Conservation (phyloP, 2,113 vertebrate genomes). For the Periophthalmodon schlosseri region DNA sequence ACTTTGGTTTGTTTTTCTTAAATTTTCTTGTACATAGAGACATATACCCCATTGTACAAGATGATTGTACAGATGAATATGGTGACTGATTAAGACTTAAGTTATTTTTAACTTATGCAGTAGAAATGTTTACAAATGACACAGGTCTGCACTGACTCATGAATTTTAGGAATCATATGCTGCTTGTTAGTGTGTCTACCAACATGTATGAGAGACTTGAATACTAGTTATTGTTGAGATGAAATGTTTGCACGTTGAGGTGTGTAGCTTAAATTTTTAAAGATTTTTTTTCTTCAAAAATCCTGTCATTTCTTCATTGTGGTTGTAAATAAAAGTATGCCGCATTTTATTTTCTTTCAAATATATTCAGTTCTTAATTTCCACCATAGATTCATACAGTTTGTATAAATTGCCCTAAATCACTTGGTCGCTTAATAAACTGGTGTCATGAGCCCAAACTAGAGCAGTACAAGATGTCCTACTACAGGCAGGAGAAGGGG, state of each 20-base stretch:
- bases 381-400: not conserved
- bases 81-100: not conserved
- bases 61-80: not conserved
- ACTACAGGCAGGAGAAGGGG: not conserved
- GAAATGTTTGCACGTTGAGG: slow-evolving; percentile 30
- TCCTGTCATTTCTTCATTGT: slow-evolving; percentile 28
- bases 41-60: slow-evolving; percentile 1
- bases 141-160: slow-evolving; percentile 5
- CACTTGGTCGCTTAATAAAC: not conserved
- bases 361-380: not conserved
- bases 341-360: not conserved
- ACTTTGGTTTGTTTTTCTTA: not conserved
- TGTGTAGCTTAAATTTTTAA: slow-evolving; percentile 24
- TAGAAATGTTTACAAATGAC: slow-evolving; percentile 25
- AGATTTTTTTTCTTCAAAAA: slow-evolving; percentile 12
- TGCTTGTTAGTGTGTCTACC: not conserved
- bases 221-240: slow-evolving; percentile 12
- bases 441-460: not conserved
- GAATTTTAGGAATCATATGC: not conserved
- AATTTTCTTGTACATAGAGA: slow-evolving; percentile 20
- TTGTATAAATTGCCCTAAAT: not conserved
- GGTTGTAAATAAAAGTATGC: slow-evolving; percentile 45
- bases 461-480: not conserved
- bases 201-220: slow-evolving; percentile 22
- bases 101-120: slow-evolving; percentile 9